Base-by-base conservation (phyloP, 2,113 vertebrate genomes). In the Oxyura jamaicensis region DNA sequence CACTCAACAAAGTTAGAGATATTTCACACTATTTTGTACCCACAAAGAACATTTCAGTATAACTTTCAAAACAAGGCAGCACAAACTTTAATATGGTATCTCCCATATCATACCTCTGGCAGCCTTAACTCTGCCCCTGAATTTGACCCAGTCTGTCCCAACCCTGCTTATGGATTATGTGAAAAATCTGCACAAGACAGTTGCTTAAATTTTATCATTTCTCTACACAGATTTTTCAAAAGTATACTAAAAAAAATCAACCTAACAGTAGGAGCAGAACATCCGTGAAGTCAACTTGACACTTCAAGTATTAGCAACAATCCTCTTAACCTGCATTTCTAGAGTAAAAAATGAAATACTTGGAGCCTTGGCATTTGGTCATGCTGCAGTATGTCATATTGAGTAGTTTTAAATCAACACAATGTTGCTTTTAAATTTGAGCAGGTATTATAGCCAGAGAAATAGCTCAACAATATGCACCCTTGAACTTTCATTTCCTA, bases 401-500 rank as follows among this genome's bases (percentile, higher is more conserved):
- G n/a, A 31, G 19, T 52, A 28, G 22, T 52, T 92, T 94, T 50
- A 75, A 60, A 89, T 76, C 29, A 86, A 82, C 29, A 39, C 15
- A 79, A 20, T 31, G 72, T 89, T 8, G 3, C 19, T 58, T 79
- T 68, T 56, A 72, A 23, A 46, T 66, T 88, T 60, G 74, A 72
- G 65, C 33, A 66, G 18, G 39, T 79, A 68, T 79, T 91, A 62
- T 2, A 87, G 28, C 25, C 56, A 75, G 42, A 87, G 20, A 62
- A 84, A 65, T 0, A 73, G 58, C 66, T 82, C 26, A 81, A 78
- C 20, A 52, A 55, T 7, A 82, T 1, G 18, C 6, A 71, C 31
- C 77, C 86, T 89, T 93, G 58, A 94, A 85, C 74, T 74, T 92
- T 44, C 52, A 78, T 94, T 88, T 91, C 94, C 81, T 56, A 92